Evolutionary conservation across 2,797 vertebrate species (phyloP), one percentile per base, ranked within the genome.

Genomic region (Botia almorhae): DNA sequence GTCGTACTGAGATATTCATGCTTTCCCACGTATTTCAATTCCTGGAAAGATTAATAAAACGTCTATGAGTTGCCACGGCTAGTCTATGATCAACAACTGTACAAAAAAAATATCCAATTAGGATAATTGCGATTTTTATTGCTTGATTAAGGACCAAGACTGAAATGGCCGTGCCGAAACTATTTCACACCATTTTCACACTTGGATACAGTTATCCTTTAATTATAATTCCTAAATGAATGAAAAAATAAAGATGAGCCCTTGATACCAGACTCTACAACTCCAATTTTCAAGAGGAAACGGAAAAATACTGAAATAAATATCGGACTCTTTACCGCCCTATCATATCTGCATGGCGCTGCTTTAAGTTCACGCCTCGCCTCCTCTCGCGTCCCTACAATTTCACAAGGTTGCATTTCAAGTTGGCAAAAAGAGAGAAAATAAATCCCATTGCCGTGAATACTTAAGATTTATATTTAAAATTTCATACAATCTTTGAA

Each of bases 401-500:
- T 92, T 92, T 92, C 92, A 91, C 88, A 89, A 88, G 86, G 88
- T 88, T 91, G 87, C 91, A 91, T 92, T 93, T 93, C 87, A 93
- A 92, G 91, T 91, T 92, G 88, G 89, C 88, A 88, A 82, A 82
- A 85, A 78, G 68, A 74, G 84, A 74, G 88, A 88, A 84, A 82
- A 82, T 33, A 76, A 81, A 90, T 88, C 87, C 90, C 91, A 92
- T 92, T 92, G 89, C 92, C 90, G 85, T 82, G 91, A 93, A 93
- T 93, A 91, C 90, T 93, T 93, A 91, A 93, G 91, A 93, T 92
- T 93, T 93, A 90, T 93, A 91, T 92, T 94, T 92, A 94, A 93
- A 93, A 90, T 93, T 94, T 93, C 90, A 94, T 94, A 90, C 89
- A 92, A 92, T 94, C 93, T 94, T 94, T 94, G 92, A 92, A 92